phyloP scores from a whole-genome alignment of 2,113 vertebrate genomes.

The Mormyrus lacerda region DNA sequence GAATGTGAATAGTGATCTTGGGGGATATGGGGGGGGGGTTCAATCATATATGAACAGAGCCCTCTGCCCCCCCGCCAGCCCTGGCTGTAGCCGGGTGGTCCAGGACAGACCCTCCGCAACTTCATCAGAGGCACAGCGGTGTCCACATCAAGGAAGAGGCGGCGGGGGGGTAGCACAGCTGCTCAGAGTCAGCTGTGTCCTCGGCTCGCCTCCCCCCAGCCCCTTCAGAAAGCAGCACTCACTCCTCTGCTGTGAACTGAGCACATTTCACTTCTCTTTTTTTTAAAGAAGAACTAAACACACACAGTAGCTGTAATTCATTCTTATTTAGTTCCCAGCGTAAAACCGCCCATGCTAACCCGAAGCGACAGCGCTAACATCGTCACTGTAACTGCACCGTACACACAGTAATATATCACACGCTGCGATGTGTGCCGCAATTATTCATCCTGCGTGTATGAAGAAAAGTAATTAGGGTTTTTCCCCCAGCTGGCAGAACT shows the following conservation, averaged over 20 bases:
- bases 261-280: background rate
- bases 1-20: background rate
- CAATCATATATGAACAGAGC: background rate
- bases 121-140: slow-evolving; percentile 45
- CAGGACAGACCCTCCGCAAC: slow-evolving; percentile 59
- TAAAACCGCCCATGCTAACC: background rate
- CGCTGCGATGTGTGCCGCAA: background rate
- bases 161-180: background rate
- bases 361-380: background rate
- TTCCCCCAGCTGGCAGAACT: background rate
- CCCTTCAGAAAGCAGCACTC: background rate
- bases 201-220: background rate
- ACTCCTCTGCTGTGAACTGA: background rate
- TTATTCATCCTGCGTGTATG: background rate
- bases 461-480: background rate
- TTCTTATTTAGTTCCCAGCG: background rate
- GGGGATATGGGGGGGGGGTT: background rate
- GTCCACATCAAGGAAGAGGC: slow-evolving; percentile 55
- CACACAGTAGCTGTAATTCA: background rate
- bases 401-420: background rate
- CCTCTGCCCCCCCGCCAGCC: background rate
- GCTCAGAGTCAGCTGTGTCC: background rate
- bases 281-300: background rate
- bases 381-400: background rate
- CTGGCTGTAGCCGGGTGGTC: slow-evolving; percentile 68